Evolutionary conservation across 1,140 invertebrate genomes (phyloP).

Genomic region (Vollenhovia emeryi): DNA sequence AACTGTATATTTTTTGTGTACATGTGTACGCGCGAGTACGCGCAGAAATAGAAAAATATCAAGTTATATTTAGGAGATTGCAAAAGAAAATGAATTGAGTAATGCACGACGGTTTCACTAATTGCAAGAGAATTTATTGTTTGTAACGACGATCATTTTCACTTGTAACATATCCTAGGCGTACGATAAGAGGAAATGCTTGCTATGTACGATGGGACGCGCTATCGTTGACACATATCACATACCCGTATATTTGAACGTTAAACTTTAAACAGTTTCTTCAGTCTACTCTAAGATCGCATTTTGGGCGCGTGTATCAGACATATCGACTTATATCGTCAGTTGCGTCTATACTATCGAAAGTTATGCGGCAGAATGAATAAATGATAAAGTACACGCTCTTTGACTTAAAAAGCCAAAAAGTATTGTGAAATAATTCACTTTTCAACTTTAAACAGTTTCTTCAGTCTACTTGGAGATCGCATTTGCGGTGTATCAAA

Average conservation of each 20-base stretch:
- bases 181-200: background rate
- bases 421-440: constrained; percentile 10
- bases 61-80: background rate
- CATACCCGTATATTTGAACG: constrained; percentile 33
- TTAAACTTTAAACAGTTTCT: constrained; percentile 51
- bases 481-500: too few species aligned
- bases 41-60: background rate
- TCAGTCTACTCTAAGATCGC: constrained; percentile 16
- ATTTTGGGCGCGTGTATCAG: constrained; percentile 17
- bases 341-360: background rate
- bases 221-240: constrained; percentile 17
- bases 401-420: background rate
- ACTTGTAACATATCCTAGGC: background rate
- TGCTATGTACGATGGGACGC: background rate
- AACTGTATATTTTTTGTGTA: background rate
- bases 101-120: background rate
- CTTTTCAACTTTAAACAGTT: background rate
- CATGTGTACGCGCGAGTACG: background rate
- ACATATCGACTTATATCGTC: constrained; percentile 24
- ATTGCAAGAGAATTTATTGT: too few species aligned
- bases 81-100: background rate
- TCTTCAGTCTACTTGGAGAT: background rate
- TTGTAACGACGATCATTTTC: too few species aligned
- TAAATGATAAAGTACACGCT: constrained; percentile 1
- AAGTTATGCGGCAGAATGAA: constrained; percentile 36